These are phyloP conservation scores for Darevskia nairensis DNA, from an alignment of 2,797 vertebrate species.

Conservation along the genomic window DNA sequence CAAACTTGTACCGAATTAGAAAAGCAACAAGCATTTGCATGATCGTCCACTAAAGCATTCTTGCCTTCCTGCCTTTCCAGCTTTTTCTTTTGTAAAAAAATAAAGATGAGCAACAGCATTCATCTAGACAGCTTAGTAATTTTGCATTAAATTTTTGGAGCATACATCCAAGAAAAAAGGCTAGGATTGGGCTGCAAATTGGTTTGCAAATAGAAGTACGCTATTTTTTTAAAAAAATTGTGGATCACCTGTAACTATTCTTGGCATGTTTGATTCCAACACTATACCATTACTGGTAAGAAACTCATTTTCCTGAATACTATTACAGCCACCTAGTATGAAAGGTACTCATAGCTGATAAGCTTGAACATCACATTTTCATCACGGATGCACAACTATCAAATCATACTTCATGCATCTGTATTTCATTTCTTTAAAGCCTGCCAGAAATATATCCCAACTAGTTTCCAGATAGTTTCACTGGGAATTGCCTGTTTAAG, in stretches of 20 bases:
- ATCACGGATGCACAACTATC: neutral
- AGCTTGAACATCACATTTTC: neutral
- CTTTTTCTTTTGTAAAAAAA: too few relatives aligned
- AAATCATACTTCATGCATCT: neutral
- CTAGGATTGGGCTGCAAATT: too few relatives aligned
- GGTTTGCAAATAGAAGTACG: too few relatives aligned
- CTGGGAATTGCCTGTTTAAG: neutral
- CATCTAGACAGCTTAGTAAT: too few relatives aligned
- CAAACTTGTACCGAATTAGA: neutral
- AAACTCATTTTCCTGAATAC: neutral
- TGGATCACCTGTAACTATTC: too few relatives aligned
- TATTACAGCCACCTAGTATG: neutral
- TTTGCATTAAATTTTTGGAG: too few relatives aligned
- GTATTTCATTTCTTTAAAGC: neutral
- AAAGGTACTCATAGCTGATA: neutral
- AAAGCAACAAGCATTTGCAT: neutral
- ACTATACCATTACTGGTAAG: neutral
- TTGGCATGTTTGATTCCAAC: neutral
- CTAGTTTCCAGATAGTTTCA: neutral
- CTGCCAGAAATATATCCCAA: neutral
- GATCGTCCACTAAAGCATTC: neutral
- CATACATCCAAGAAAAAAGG: too few relatives aligned
- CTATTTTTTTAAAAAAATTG: too few relatives aligned
- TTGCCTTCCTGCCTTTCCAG: neutral
- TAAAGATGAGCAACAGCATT: too few relatives aligned